Conservation (phyloP, 2,888 invertebrate genomes). For the Bruchidius siliquastri region DNA sequence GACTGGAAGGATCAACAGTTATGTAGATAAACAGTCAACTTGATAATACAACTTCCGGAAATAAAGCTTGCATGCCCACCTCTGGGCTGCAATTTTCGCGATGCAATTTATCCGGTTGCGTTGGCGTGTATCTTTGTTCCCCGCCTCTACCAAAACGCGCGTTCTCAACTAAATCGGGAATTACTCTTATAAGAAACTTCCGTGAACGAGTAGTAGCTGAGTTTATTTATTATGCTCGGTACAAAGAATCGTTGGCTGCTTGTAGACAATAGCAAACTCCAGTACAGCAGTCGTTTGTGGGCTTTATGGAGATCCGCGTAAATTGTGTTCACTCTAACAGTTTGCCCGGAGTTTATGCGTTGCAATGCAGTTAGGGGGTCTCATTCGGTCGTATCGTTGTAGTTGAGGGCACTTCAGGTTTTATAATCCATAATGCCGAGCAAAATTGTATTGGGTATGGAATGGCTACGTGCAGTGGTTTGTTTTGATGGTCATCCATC, state of each 20-base stretch:
- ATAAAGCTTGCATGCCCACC: background rate
- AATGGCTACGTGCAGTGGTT: background rate
- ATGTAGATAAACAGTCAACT: too few species aligned
- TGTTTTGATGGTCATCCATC: background rate
- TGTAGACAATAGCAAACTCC: background rate
- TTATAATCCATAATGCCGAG: background rate
- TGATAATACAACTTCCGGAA: too few species aligned
- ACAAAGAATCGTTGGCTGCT: background rate
- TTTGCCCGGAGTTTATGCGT: background rate
- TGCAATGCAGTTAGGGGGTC: background rate
- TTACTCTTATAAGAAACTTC: background rate
- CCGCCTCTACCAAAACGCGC: background rate
- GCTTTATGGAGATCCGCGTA: background rate
- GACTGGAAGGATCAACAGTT: too few species aligned
- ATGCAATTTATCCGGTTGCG: background rate
- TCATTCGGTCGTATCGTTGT: background rate
- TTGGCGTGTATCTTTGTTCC: background rate
- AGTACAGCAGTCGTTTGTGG: background rate
- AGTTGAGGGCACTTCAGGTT: background rate
- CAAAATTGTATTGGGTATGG: background rate
- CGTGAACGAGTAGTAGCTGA: background rate
- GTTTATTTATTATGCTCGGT: background rate
- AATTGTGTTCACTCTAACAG: background rate
- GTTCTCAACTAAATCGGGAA: background rate
- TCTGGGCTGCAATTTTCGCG: background rate